Percentiles rank a stretch among this genome's conserved stretches.
Conservation (phyloP, 2,113 vertebrate genomes). For the Phyllopteryx taeniolatus region DNA sequence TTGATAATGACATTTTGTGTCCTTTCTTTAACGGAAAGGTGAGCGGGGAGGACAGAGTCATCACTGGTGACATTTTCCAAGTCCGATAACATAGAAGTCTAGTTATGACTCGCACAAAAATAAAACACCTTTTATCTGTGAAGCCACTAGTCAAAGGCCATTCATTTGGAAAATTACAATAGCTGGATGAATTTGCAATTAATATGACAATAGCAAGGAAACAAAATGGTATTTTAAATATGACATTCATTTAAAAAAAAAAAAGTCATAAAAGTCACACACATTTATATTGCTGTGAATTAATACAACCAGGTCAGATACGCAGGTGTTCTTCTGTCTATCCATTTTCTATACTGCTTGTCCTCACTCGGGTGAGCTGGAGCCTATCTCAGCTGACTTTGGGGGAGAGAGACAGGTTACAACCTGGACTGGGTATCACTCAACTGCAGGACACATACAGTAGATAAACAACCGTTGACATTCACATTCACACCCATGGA, state of each 20-base stretch:
- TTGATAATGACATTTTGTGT: slow-evolving; percentile 22
- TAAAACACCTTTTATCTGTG: slow-evolving; percentile 60
- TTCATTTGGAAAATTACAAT: slow-evolving; percentile 65
- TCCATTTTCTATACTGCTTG: neutral
- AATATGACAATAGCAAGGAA: slow-evolving; percentile 55
- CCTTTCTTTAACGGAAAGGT: slow-evolving; percentile 37
- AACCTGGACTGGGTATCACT: too few relatives aligned
- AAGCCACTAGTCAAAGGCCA: slow-evolving; percentile 62
- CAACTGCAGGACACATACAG: too few relatives aligned
- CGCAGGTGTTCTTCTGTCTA: neutral
- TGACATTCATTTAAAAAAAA: slow-evolving; percentile 33
- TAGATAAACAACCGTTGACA: too few relatives aligned
- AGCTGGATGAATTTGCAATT: slow-evolving; percentile 68
- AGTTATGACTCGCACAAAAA: slow-evolving; percentile 53
- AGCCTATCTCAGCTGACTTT: too few relatives aligned
- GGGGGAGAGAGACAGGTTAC: too few relatives aligned
- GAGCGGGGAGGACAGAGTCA: slow-evolving; percentile 33
- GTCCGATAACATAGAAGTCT: slow-evolving; percentile 64
- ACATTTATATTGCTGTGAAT: neutral
- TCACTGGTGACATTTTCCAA: slow-evolving; percentile 72
- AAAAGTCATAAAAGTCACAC: neutral
- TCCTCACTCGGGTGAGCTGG: neutral
- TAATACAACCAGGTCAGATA: neutral
- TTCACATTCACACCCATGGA: neutral
- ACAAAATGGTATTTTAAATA: slow-evolving; percentile 68